Evolutionary conservation across 2,888 invertebrate genomes (phyloP).

Genomic region (Mystacides longicornis): DNA sequence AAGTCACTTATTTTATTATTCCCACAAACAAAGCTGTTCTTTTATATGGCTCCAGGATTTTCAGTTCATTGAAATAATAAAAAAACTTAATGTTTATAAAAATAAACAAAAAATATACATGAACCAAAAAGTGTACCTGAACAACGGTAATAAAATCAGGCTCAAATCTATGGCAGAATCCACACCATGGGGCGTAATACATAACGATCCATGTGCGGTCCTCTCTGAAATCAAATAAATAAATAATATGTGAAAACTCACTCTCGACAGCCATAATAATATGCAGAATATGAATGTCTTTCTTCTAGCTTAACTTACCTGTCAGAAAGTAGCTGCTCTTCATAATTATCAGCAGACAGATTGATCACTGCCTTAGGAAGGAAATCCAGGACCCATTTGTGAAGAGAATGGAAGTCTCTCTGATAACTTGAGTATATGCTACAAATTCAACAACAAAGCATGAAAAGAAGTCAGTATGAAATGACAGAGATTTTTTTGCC

Average conservation of each 20-base stretch:
- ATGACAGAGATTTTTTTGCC: background rate
- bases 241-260: too few relatives aligned
- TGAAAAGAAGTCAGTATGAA: background rate
- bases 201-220: constrained; percentile 52
- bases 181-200: constrained; percentile 63
- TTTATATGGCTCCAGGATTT: too few relatives aligned
- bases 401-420: constrained; percentile 53
- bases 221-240: constrained; percentile 21
- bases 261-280: too few relatives aligned
- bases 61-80: too few relatives aligned
- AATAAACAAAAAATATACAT: too few relatives aligned
- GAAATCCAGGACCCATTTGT: constrained; percentile 56
- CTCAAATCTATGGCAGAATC: constrained; percentile 56
- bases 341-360: constrained; percentile 39
- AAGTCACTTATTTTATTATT: too few relatives aligned
- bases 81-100: too few relatives aligned
- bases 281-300: too few relatives aligned
- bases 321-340: constrained; percentile 42
- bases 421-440: constrained; percentile 51
- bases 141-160: constrained; percentile 61
- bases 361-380: constrained; percentile 51
- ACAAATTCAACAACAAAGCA: constrained; percentile 24
- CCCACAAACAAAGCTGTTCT: too few relatives aligned
- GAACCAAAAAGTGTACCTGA: too few relatives aligned
- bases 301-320: too few relatives aligned